A percentile compares a stretch with the other conserved stretches of the same genome.
Conservation (phyloP, 2,113 vertebrate genomes). For the Anhinga anhinga region DNA sequence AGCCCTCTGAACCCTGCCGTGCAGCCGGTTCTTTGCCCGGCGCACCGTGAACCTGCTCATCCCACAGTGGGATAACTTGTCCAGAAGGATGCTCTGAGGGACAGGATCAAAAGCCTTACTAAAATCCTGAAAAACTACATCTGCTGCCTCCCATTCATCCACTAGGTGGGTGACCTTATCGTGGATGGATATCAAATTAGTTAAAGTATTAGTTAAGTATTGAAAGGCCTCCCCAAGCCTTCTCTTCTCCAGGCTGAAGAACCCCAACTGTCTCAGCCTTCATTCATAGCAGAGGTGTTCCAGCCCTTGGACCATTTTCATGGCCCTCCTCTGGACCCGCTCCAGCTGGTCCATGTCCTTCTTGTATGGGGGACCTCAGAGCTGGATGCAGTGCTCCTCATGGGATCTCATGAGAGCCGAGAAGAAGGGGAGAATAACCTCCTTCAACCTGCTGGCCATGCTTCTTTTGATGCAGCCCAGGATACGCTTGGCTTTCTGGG, state of each 20-base stretch:
- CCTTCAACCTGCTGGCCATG: background rate
- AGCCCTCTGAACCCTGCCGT: background rate
- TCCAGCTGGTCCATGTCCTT: background rate
- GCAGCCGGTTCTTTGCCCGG: background rate
- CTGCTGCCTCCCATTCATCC: background rate
- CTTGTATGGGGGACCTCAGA: no score
- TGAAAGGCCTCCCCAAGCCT: background rate
- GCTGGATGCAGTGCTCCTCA: background rate
- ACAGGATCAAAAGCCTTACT: background rate
- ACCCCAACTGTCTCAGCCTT: background rate
- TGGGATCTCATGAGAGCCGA: no score
- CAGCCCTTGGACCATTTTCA: background rate
- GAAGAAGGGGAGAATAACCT: background rate
- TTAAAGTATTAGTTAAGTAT: background rate
- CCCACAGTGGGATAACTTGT: background rate
- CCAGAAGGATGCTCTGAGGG: background rate
- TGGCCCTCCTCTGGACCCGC: background rate
- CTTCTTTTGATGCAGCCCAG: background rate
- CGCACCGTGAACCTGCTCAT: background rate
- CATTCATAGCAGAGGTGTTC: background rate
- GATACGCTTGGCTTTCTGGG: background rate
- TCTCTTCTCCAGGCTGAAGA: background rate
- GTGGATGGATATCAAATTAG: background rate
- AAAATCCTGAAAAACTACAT: background rate
- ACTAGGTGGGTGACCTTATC: background rate